Percentiles rank a stretch among this genome's conserved stretches.
These are phyloP conservation scores for Machimus rusticus DNA, from an alignment of 2,888 invertebrate genomes.

Conservation along the genomic window DNA sequence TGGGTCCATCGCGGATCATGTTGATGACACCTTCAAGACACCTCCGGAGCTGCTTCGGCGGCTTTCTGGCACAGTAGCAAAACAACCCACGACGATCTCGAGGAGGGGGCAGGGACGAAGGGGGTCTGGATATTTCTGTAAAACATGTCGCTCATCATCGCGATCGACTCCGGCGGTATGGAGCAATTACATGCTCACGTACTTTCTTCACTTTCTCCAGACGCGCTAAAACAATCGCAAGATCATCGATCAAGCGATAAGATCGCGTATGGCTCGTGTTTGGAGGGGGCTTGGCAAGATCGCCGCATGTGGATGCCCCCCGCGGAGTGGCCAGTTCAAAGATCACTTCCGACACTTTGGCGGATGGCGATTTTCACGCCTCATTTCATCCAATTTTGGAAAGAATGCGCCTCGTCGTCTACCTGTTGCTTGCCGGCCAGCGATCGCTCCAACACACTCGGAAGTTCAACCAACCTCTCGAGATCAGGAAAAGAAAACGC, in stretches of 20 bases:
- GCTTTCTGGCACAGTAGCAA: background rate
- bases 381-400: conserved; percentile 12
- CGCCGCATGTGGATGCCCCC: background rate
- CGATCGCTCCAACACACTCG: background rate
- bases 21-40: conserved; percentile 1
- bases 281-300: background rate
- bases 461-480: background rate
- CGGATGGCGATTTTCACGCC: background rate
- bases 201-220: conserved; percentile 34
- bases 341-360: background rate
- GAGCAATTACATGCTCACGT: background rate
- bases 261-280: background rate
- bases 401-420: background rate
- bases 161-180: background rate
- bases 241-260: background rate
- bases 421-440: background rate
- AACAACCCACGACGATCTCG: background rate
- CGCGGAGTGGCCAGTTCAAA: background rate
- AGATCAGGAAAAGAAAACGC: background rate
- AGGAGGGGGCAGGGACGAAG: background rate
- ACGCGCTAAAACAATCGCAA: background rate
- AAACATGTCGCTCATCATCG: background rate
- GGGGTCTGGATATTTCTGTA: background rate
- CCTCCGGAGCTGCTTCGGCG: background rate
- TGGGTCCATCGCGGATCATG: background rate